These are phyloP conservation scores for Rhinogobio ventralis DNA, from an alignment of 2,797 vertebrate genomes.

Conservation along the genomic window DNA sequence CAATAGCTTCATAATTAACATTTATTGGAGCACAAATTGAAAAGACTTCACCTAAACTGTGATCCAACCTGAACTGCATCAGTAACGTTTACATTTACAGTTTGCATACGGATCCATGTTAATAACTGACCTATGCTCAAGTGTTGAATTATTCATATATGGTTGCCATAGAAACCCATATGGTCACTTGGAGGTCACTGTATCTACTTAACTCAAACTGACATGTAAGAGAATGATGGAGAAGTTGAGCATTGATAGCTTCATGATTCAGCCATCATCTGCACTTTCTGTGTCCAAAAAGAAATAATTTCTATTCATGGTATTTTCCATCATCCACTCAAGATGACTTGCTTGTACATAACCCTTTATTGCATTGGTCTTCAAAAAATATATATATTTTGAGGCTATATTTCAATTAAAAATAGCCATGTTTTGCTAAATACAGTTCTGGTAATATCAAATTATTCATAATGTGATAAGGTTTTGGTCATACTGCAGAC, in stretches of 20 bases:
- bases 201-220: slow-evolving; percentile 69
- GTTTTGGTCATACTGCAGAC: not conserved
- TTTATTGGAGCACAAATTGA: not conserved
- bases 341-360: not conserved
- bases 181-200: slow-evolving; percentile 67
- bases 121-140: slow-evolving; percentile 67
- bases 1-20: not conserved
- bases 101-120: slow-evolving; percentile 51
- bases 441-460: not conserved
- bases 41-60: not conserved
- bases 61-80: not conserved
- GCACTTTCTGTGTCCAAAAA: not conserved
- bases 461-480: not conserved
- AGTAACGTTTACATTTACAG: not conserved
- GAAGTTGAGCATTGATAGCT: slow-evolving; percentile 20
- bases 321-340: not conserved
- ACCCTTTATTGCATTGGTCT: not conserved
- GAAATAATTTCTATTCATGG: not conserved
- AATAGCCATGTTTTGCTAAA: not conserved
- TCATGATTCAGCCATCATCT: slow-evolving; percentile 1
- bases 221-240: slow-evolving; percentile 67
- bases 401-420: too few species aligned
- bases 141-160: slow-evolving; percentile 74
- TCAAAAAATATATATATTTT: too few species aligned
- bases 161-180: slow-evolving; percentile 74